Percentiles rank a stretch among this genome's conserved stretches.
These are phyloP conservation scores for Napeogenes inachia DNA, from an alignment of 2,888 invertebrate genomes.

Conservation along the genomic window DNA sequence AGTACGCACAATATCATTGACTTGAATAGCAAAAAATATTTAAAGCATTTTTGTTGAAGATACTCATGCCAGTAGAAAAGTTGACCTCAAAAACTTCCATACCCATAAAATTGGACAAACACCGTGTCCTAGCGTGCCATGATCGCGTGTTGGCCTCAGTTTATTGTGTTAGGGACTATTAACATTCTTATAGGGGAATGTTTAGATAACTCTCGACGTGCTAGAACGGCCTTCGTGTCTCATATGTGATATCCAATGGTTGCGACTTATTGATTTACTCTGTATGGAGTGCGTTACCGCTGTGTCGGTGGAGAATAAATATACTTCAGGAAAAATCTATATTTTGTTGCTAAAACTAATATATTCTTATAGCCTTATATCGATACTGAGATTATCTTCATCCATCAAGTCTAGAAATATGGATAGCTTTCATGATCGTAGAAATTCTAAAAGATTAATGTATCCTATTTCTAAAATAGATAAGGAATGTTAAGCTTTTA, in stretches of 20 bases:
- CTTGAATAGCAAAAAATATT: too few species aligned
- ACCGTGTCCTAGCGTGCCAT: constrained; percentile 47
- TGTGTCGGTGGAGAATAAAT: too few species aligned
- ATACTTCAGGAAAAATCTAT: too few species aligned
- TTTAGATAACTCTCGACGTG: constrained; percentile 60
- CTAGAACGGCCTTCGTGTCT: constrained; percentile 34
- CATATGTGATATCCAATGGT: constrained; percentile 30
- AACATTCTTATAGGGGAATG: constrained; percentile 73
- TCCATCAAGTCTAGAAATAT: too few species aligned
- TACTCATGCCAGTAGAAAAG: constrained; percentile 36
- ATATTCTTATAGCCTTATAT: too few species aligned
- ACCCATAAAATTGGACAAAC: constrained; percentile 20
- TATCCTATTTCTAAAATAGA: not conserved
- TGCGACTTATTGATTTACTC: constrained; percentile 29
- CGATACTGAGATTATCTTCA: too few species aligned
- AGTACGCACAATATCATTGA: too few species aligned
- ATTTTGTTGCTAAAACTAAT: too few species aligned
- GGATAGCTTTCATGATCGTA: too few species aligned
- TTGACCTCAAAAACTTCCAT: constrained; percentile 4
- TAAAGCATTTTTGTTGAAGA: not conserved
- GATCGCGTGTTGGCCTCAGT: constrained; percentile 58
- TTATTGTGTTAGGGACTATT: constrained; percentile 67
- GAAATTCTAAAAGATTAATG: too few species aligned
- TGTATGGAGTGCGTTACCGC: constrained; percentile 12
- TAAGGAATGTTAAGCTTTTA: not conserved